Evolutionary conservation across 2,113 vertebrate species (phyloP), one percentile per base, ranked within the genome.

Genomic region (Leptosomus discolor): DNA sequence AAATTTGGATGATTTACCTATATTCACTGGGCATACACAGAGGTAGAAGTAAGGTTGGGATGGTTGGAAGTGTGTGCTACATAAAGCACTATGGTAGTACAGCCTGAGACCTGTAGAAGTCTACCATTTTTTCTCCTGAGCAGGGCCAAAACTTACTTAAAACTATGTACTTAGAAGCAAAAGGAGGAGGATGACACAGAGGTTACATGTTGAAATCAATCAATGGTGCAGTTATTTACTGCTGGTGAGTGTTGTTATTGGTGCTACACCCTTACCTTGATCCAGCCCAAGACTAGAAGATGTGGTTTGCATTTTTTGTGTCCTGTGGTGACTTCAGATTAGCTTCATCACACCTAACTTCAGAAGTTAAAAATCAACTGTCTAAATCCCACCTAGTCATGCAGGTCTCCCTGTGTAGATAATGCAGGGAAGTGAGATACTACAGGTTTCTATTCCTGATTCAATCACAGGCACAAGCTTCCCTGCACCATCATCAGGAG

Each of bases 351-450:
- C 68, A 63, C 24, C 57, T 73, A 32, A 57, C 58, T 58, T 58
- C 46, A 54, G 29, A 77, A 85, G 91, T 94, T 96, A 95, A 94
- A 88, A 48, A 80, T 96, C 94, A 96, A 92, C 93, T 32, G 14
- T 16, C 48, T 81, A 41, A 73, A 69, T 45, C 16, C 54, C 69
- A 39, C 36, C 53, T 20, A 30, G 68, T 48, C 76, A n/a, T 61
- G 45, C 79, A 76, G 41, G 45, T 73, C n/a, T 95, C n/a, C 51
- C 41, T 11, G 11, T 0, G 20, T 6, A 92, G 86, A 67, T 88
- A 77, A 88, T 2, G 0, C 37, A 37, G 75, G 64, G 71, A 75
- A 92, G 60, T 0, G 1, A 82, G 43, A 30, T 0, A 0, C 64
- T 71, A 6, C 30, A n/a, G 48, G 74, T 92, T 95, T 94, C 2